Evolutionary conservation across 2,888 invertebrate species (phyloP).

Genomic region (Watsonalla binaria): DNA sequence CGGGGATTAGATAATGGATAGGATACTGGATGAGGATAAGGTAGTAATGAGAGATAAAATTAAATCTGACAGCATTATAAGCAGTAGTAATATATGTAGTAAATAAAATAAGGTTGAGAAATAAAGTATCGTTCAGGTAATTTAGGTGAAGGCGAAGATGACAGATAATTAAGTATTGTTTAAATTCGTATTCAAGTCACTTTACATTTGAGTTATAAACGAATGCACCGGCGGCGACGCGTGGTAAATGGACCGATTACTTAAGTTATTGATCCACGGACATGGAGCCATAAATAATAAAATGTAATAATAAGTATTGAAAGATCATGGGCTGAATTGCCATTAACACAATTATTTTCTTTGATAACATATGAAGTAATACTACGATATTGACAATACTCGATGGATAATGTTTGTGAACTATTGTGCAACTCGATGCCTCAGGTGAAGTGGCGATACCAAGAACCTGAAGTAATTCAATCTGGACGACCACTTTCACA

Average conservation of each 20-base stretch:
- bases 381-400: background rate
- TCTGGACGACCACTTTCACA: conserved; percentile 33
- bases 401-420: conserved; percentile 14
- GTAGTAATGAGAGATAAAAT: background rate
- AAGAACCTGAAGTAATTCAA: conserved; percentile 36
- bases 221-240: background rate
- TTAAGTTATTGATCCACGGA: too few species aligned
- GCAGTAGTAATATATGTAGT: background rate
- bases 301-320: conserved; percentile 11
- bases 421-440: conserved; percentile 34
- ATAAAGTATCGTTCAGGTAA: background rate
- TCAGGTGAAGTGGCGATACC: conserved; percentile 31
- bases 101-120: background rate
- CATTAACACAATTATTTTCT: too few species aligned
- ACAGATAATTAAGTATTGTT: conserved; percentile 34
- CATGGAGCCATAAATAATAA: too few species aligned
- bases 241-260: background rate
- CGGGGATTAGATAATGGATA: background rate
- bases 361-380: too few species aligned
- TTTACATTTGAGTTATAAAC: background rate
- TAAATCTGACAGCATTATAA: background rate
- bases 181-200: conserved; percentile 15
- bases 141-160: conserved; percentile 28
- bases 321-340: conserved; percentile 6
- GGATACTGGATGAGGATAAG: background rate